Base-by-base conservation (phyloP, 2,888 invertebrate genomes). In the Trichopoda pennipes region DNA sequence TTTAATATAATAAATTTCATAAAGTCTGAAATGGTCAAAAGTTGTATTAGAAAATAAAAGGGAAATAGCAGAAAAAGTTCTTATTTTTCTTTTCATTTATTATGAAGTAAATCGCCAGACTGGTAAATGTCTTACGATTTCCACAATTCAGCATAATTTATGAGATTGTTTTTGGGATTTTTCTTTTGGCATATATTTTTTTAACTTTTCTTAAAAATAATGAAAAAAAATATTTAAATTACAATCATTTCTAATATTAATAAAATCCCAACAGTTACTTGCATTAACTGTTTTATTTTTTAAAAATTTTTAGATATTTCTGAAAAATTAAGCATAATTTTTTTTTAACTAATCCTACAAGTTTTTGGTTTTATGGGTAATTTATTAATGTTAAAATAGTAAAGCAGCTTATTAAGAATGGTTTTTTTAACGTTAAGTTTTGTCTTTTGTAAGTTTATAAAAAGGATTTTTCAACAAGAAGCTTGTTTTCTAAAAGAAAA, bases 21-120 rank as follows among this genome's bases (percentile, higher is more conserved):
- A 76, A 66, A 72, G 79, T 61, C 79, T 64, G 63, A 35, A 73
- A 80, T 72, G 76, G 72, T 76, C 68, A 83, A 79, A 79, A 76
- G 55, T 47, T 60, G 51, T 23, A 35, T 60, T 74, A 16, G 12
- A 42, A 49, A 61, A 49, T 44, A 42, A 14, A 38, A 79, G 17
- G 17, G 19, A 21, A 79, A 60, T 23, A 58, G 60, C 38, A 73
- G 35, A 74, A 68, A 66, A 0, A 49, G 16, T 56, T 49, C 3
- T 61, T 55, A 14, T 51, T 70, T 70, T 53, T 28, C 42, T 61
- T 32, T n/a, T 73, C 32, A 35, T 63, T 77, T 55, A n/a, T 28
- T 58, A 42, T 12, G 47, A 66, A 78, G 58, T 58, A 72, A 72
- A 78, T 72, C 64, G 72, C 72, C 58, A 53, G 58, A 51, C 72